phyloP scores from a whole-genome alignment of 2,888 invertebrate genomes.

The Halictus quadricinctus region DNA sequence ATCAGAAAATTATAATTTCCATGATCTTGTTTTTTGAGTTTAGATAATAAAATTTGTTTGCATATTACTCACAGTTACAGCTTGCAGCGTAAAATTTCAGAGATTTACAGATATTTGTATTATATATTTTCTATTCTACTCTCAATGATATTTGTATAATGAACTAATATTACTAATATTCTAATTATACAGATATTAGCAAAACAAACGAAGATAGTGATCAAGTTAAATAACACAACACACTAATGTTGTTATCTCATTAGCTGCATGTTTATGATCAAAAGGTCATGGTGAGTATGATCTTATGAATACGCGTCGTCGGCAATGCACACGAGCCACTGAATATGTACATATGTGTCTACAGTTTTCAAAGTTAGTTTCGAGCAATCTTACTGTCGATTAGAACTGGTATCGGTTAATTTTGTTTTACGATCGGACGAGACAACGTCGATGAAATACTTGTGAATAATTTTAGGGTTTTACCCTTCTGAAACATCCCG shows the following conservation, averaged over 20 bases:
- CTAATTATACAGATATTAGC: background rate
- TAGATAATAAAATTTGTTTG: background rate
- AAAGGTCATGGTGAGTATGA: background rate
- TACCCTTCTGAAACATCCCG: background rate
- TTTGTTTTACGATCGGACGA: background rate
- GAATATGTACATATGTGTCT: background rate
- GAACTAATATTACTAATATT: background rate
- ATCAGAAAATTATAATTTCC: too few species aligned
- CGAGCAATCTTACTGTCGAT: background rate
- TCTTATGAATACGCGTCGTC: background rate
- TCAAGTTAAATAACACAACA: background rate
- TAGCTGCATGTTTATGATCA: background rate
- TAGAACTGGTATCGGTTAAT: background rate
- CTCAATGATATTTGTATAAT: background rate
- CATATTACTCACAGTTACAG: background rate
- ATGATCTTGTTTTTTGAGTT: background rate
- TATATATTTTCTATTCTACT: background rate
- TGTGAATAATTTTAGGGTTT: background rate
- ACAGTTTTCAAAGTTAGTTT: background rate
- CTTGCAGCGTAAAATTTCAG: background rate
- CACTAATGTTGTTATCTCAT: background rate
- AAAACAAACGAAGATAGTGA: background rate
- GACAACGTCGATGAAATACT: background rate
- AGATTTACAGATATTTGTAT: background rate
- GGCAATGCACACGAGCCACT: background rate